Base-by-base conservation (phyloP, 2,113 vertebrate species). In the Paradisaea rubra region DNA sequence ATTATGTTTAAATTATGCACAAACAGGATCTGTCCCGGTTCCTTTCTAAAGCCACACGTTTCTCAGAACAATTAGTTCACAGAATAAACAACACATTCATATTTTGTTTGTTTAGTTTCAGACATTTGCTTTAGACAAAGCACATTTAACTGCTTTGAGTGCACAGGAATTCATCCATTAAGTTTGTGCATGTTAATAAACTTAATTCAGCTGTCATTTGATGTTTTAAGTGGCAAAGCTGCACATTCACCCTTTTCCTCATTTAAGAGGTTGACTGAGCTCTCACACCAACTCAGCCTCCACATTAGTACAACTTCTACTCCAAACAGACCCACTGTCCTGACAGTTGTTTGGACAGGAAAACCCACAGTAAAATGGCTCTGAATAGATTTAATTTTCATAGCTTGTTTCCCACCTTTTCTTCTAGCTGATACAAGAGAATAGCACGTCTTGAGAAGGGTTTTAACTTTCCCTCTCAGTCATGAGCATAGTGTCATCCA, bases 161-260 rank as follows among this genome's bases (percentile, higher is more conserved):
- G 44, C 49, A 79, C 65, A 92, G 53, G 81, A 92, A 87, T 76
- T 53, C 6, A 91, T 42, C 70, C 30, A 89, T 86, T 87, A 79
- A 65, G n/a, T 76, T 72, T 73, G 57, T 82, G 65, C 69, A 49
- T 14, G 9, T 74, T 89, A 94, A 81, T 72, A 86, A 94, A 65
- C 10, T 39, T 65, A 68, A 92, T 91, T 81, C 53, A 88, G 72
- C 42, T 70, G 54, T 57, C 76, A 70, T 63, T 6, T 84, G 52
- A 47, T 45, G 19, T 84, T 87, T 89, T 56, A 72, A 88, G 50
- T 57, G 80, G 42, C 76, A 79, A 52, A 93, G 44, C 27, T 80
- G 59, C 81, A 88, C 53, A 45, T 60, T 85, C 57, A 89, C 3
- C 7, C 33, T 35, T 19, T 53, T 93, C 73, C 84, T 89, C 66